Evolutionary conservation across 2,888 invertebrate species (phyloP), one percentile per base, ranked within the genome.

Genomic region (Tenthredo amoena): DNA sequence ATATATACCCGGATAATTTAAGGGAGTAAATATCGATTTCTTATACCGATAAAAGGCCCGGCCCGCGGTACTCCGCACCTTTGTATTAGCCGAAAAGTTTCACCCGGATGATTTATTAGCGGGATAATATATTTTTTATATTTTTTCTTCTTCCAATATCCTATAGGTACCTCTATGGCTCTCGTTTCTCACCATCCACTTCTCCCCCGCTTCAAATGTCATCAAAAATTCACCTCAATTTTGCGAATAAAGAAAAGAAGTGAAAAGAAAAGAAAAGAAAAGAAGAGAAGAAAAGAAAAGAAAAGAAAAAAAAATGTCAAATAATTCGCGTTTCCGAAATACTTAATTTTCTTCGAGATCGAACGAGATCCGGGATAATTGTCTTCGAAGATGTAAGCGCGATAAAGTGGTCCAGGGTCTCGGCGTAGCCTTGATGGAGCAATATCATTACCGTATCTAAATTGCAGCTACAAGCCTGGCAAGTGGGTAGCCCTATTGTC

Each of bases 371-470:
- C 40, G 2, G 31, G 81, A 81, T 81, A 81, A 81, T 81, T 62
- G 81, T 62, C 81, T 62, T 40, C 26, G 81, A 40, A 81, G 81
- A 81, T 81, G 26, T 26, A 81, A 50, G 50, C 58, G 62, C 40
- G 37, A 40, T 26, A 26, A 40, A 81, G 81, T 81, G 58, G 81
- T 81, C 81, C 81, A 21, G 77, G 21, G 12, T 15, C 21, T 21
- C 21, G 4, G 43, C 37, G 47, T 47, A 47, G 62, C 58, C 58
- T 81, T 81, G 58, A 85, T 81, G 31, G 81, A 77, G 85, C 85
- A 84, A 85, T 84, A 84, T 87, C 86, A 85, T 85, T 55, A 74
- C 50, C 83, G 86, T 87, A 87, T 87, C 85, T 86, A 83, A 87
- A 86, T 86, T 83, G 83, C 37, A 83, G 84, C 83, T 87, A 86